Percentiles rank a stretch among this genome's conserved stretches.
phyloP scores from a whole-genome alignment of 2,797 vertebrate species.

The Centroberyx gerrardi region DNA sequence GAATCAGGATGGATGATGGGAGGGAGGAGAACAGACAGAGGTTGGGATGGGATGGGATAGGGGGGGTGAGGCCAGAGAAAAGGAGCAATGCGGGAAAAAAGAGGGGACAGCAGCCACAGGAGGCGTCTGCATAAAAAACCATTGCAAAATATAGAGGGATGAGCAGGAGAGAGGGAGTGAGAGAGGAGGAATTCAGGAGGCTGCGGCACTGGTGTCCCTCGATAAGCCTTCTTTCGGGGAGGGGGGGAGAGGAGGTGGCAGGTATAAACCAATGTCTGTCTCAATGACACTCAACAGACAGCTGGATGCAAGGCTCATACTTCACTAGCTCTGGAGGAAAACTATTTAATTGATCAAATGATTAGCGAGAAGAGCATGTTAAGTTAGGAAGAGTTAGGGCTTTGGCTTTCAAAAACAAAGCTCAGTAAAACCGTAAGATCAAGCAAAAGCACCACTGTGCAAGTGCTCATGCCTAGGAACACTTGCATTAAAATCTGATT shows the following conservation, averaged over 20 bases:
- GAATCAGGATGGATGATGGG: slow-evolving; percentile 59
- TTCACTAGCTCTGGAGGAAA: neutral
- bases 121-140: slow-evolving; percentile 47
- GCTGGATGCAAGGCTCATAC: neutral
- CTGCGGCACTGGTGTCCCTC: slow-evolving; percentile 68
- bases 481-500: neutral
- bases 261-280: slow-evolving; percentile 1
- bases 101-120: slow-evolving; percentile 48
- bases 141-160: slow-evolving; percentile 42
- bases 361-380: neutral
- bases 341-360: neutral
- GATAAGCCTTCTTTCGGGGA: slow-evolving; percentile 60
- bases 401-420: neutral
- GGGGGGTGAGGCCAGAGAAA: slow-evolving; percentile 2
- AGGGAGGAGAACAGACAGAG: slow-evolving; percentile 33
- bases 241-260: slow-evolving; percentile 16
- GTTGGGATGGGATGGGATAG: slow-evolving; percentile 5
- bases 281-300: slow-evolving; percentile 1
- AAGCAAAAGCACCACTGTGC: neutral
- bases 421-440: neutral
- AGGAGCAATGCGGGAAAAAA: slow-evolving; percentile 49
- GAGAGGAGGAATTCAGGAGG: slow-evolving; percentile 47
- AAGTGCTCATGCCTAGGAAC: neutral
- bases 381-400: neutral
- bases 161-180: slow-evolving; percentile 32